These are phyloP conservation scores for Nestor notabilis DNA, from an alignment of 2,113 vertebrate species.

Conservation along the genomic window DNA sequence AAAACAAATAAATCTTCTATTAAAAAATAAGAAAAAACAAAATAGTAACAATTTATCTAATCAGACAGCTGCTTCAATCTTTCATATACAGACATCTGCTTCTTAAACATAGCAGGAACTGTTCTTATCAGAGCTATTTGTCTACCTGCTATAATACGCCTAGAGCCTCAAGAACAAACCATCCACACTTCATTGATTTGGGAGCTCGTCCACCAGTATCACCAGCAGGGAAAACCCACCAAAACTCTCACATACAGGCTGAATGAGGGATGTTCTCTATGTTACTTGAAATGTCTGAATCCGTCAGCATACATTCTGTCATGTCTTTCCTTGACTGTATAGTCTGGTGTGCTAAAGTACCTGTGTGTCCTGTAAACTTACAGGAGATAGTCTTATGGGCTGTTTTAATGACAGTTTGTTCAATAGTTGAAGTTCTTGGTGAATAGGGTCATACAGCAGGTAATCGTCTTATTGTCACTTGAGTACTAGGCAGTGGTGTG, in stretches of 20 bases:
- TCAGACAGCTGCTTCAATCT: not conserved
- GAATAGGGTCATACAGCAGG: not conserved
- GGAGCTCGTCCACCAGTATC: not conserved
- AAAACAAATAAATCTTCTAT: not conserved
- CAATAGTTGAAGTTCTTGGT: not conserved
- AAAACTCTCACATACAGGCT: not conserved
- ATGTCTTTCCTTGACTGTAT: not conserved
- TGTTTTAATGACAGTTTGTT: not conserved
- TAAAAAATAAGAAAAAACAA: not conserved
- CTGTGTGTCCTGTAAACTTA: not conserved
- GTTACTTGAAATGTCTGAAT: not conserved
- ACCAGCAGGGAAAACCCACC: not conserved
- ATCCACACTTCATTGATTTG: not conserved
- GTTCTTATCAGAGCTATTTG: not conserved
- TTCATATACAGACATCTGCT: not conserved
- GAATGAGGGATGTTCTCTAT: not conserved
- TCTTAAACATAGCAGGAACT: not conserved
- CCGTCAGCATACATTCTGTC: not conserved
- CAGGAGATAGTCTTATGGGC: not conserved
- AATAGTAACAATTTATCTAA: not conserved
- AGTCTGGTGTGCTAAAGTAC: fast-evolving
- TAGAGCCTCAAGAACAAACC: not conserved
- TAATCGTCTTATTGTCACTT: not conserved
- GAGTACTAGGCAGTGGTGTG: not conserved
- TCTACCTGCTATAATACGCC: not conserved